Conservation (phyloP, 2,113 vertebrate genomes). For the Hippocampus mohnikei region DNA sequence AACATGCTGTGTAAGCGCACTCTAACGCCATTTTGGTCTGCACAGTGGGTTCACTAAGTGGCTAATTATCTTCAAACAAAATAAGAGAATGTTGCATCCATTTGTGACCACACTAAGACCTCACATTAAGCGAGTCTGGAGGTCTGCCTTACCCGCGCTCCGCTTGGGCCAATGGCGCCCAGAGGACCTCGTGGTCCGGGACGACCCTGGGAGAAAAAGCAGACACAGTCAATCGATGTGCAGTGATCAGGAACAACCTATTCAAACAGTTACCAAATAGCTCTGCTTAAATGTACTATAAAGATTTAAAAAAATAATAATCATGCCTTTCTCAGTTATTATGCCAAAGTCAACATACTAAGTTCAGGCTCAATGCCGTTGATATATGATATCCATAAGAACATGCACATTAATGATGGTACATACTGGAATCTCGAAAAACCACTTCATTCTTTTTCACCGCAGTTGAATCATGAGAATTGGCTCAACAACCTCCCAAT, state of each 20-base stretch:
- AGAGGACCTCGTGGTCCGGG: slow-evolving; percentile 83
- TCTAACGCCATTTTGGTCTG: background rate
- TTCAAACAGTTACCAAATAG: slow-evolving; percentile 33
- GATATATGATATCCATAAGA: slow-evolving; percentile 17
- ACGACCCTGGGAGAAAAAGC: slow-evolving; percentile 76
- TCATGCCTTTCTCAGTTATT: slow-evolving; percentile 18
- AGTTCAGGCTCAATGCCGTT: slow-evolving; percentile 23
- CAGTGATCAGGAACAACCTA: slow-evolving; percentile 43
- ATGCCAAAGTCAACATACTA: slow-evolving; percentile 41
- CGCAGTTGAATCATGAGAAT: background rate
- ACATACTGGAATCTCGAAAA: background rate
- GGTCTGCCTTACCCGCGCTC: slow-evolving; percentile 82
- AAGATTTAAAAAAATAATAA: slow-evolving; percentile 10
- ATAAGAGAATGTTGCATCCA: slow-evolving; percentile 30
- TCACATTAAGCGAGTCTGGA: slow-evolving; percentile 14
- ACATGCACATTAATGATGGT: slow-evolving; percentile 7
- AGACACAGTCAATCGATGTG: slow-evolving; percentile 51
- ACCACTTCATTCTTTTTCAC: background rate
- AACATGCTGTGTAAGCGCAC: slow-evolving; percentile 21
- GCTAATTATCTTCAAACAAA: slow-evolving; percentile 14
- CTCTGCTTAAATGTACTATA: slow-evolving; percentile 16
- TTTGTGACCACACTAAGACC: slow-evolving; percentile 10
- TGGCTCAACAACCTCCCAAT: background rate
- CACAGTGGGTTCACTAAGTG: background rate
- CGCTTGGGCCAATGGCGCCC: slow-evolving; percentile 84